phyloP scores from a whole-genome alignment of 37 sponge, comb jelly and placozoan species.

The Beroe forskalii region DNA sequence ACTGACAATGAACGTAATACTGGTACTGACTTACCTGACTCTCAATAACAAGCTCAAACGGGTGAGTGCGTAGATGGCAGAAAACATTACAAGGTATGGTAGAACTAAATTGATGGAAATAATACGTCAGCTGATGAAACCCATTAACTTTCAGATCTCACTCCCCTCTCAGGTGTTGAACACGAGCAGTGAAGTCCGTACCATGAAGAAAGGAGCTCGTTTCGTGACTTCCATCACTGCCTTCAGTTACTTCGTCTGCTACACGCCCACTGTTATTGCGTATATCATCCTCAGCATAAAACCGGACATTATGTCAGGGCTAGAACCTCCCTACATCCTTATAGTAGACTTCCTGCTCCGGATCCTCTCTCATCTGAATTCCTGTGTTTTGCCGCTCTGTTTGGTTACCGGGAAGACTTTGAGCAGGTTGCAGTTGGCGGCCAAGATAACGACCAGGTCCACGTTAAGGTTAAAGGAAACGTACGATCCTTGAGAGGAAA shows the following conservation, averaged over 20 bases:
- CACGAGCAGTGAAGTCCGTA: not conserved
- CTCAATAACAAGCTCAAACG: not conserved
- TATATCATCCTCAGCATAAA: not conserved
- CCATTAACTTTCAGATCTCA: too few relatives aligned
- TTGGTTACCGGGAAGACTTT: slow-evolving; percentile 18
- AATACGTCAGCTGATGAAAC: too few relatives aligned
- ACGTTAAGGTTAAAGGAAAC: not conserved
- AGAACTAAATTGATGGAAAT: too few relatives aligned
- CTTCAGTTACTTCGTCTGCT: not conserved
- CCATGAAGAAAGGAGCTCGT: slow-evolving; percentile 34
- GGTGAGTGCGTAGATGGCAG: too few relatives aligned
- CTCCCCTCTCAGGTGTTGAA: not conserved
- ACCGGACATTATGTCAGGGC: not conserved
- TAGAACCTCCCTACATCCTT: slow-evolving; percentile 7
- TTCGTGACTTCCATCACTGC: slow-evolving; percentile 23
- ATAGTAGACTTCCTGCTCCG: slow-evolving; percentile 1
- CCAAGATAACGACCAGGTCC: not conserved
- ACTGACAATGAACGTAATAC: not conserved
- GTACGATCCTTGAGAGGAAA: not conserved
- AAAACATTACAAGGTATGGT: too few relatives aligned
- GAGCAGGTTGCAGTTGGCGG: not conserved
- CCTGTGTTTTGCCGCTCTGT: slow-evolving; percentile 40
- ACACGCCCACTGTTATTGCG: not conserved
- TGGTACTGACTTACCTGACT: not conserved
- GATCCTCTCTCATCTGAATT: not conserved